Conservation (phyloP, 2,888 invertebrate genomes). For the Andrena marginata region DNA sequence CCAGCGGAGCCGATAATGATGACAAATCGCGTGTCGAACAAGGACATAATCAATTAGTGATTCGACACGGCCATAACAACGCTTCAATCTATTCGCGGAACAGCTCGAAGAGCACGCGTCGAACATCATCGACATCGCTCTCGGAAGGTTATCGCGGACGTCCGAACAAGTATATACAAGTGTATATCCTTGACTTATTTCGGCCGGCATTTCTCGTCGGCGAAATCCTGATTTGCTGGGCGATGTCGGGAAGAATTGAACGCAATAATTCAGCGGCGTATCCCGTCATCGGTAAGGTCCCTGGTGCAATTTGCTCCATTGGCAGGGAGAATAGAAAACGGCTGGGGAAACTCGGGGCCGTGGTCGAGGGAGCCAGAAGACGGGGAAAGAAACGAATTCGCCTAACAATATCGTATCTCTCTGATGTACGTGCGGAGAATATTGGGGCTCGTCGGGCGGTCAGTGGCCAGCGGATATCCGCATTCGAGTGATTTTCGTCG, state of each 20-base stretch:
- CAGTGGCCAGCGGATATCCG: constrained; percentile 52
- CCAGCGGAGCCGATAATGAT: constrained; percentile 10
- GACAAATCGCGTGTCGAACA: constrained; percentile 28
- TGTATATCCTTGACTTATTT: background rate
- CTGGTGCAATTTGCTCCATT: constrained; percentile 52
- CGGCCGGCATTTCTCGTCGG: background rate
- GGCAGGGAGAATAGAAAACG: constrained; percentile 43
- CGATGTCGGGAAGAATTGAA: constrained; percentile 1
- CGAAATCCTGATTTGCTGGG: constrained; percentile 24
- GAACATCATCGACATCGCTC: background rate
- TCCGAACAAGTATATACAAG: background rate
- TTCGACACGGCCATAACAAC: constrained; percentile 1
- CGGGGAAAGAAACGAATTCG: constrained; percentile 49
- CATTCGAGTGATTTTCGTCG: constrained; percentile 45
- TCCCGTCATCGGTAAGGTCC: constrained; percentile 32
- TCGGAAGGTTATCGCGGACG: background rate
- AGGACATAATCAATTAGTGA: constrained; percentile 25
- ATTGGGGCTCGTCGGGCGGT: constrained; percentile 56
- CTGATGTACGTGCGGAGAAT: constrained; percentile 71
- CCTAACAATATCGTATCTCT: constrained; percentile 74
- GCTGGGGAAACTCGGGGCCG: constrained; percentile 13
- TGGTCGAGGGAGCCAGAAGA: background rate
- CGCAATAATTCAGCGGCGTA: constrained; percentile 46
- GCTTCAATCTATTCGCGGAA: constrained; percentile 7
- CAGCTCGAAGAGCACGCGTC: constrained; percentile 12